Base-by-base conservation (phyloP, 1,140 invertebrate species). In the Zaprionus taronus region DNA sequence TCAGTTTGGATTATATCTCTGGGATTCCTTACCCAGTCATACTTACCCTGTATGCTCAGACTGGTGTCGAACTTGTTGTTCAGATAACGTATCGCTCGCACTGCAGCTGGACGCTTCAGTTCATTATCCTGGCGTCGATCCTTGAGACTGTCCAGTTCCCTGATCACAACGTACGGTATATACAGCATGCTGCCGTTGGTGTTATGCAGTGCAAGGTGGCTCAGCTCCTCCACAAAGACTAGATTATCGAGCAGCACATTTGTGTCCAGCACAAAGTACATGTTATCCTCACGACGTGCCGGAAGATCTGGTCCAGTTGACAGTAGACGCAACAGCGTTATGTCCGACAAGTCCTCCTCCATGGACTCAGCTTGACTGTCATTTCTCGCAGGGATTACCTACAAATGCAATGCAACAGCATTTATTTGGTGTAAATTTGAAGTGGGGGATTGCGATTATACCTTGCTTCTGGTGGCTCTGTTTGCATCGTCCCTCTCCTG, bases 81-180 rank as follows among this genome's bases (percentile, higher is more conserved):
- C 9, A 93, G 49, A 69, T 77, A 92, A 24, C 75, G 81, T n/a
- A 93, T 93, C 9, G 91, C 91, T 4, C 86, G 71, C 15, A 79
- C 49, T 11, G 92, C 91, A 38, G 77, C 34, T 11, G 47, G n/a
- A 2, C 65, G 58, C n/a, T 56, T 69, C 0, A 17, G 11, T 7
- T 51, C 12, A 6, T 72, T 15, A n/a, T 58, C 17, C 5, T 53
- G 31, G 24, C 64, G 70, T 12, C 57, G 56, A 4, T 63, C 55
- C 66, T 93, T 93, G 1, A 92, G 55, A 55, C 65, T 91, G 56
- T 93, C 92, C 55, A 93, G 70, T 57, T 93, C 92, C 44, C 80
- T 78, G 36, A 91, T 62, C 14, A 91, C 83, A 3, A 64, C 53
- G 64, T 87, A 91, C 1, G 86, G 86, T 66, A 91, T 31, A 44